These are phyloP conservation scores for Malurus alboscapulatus DNA, from an alignment of 2,113 vertebrate species.

Conservation along the genomic window DNA sequence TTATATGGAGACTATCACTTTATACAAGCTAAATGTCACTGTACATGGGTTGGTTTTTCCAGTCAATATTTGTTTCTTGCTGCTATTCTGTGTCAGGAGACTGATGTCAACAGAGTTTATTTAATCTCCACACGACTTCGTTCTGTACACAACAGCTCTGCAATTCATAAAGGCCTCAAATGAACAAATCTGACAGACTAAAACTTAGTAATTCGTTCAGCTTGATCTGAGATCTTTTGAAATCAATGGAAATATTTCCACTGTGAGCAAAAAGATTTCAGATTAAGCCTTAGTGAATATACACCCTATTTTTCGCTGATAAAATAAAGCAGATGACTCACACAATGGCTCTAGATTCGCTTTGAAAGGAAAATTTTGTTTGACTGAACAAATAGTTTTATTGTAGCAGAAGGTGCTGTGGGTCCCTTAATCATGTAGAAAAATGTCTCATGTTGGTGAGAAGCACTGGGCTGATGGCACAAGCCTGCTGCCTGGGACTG, in stretches of 20 bases:
- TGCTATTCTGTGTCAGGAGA: slow-evolving; percentile 10
- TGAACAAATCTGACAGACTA: neutral
- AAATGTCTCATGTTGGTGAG: neutral
- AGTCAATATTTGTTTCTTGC: slow-evolving; percentile 52
- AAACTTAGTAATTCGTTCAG: neutral
- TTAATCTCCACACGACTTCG: neutral
- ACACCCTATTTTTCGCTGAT: neutral
- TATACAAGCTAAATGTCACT: slow-evolving; percentile 44
- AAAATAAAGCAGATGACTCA: slow-evolving; percentile 17
- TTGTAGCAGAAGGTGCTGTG: neutral
- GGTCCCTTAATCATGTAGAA: neutral
- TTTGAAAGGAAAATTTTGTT: neutral
- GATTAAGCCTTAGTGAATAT: neutral
- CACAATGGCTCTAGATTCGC: neutral
- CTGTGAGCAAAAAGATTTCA: neutral
- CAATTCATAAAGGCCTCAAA: slow-evolving; percentile 1
- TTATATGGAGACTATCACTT: slow-evolving; percentile 35
- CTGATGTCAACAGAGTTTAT: neutral
- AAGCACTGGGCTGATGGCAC: neutral
- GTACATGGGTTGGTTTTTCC: slow-evolving; percentile 36
- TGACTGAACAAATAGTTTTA: slow-evolving; percentile 3
- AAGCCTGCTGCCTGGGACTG: neutral
- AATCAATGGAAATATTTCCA: neutral
- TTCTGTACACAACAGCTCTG: neutral
- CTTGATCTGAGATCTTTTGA: neutral